Base-by-base conservation (phyloP, 2,113 vertebrate species). In the Tupaia chinensis region DNA sequence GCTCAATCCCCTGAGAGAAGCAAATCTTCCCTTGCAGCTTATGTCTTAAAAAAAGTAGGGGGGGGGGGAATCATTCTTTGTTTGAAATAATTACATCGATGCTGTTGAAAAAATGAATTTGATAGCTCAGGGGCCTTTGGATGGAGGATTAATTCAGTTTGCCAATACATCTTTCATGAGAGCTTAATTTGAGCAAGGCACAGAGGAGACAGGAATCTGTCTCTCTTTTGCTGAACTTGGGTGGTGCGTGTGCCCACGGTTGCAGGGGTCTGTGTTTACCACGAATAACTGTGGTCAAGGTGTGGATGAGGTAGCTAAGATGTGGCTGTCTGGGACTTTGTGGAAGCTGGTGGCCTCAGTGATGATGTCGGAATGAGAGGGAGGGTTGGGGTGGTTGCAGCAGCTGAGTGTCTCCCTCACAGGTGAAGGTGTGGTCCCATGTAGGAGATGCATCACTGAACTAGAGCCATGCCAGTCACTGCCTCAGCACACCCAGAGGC, bases 171-270 rank as follows among this genome's bases (percentile, higher is more conserved):
- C 14, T 69, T 91, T 69, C 73, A 83, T 32, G 53, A 76, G 63
- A 86, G 65, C 34, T 78, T 84, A 12, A n/a, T 87, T 14, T n/a
- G 81, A 66, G 23, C 29, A 54, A 66, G 53, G 19, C 0, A 1
- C 32, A 1, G 0, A 9, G 8, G 70, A 66, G 77, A 32, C 25
- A 3, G 23, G 63, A 60, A 7, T 74, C 65, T 72, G 69, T 68
- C 58, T 81, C 74, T 60, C 19, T 58, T 29, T 10, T 15, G 1
- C 0, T 1, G 27, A 23, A 34, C 1, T 7, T 0, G 1, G 34
- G 23, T 3, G 7, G 78, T 7, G 9, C 2, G 2, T 4, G 3
- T 7, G 10, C 15, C 19, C 7, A 1, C 1, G 23, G 20, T 32
- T 25, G 13, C 72, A 27, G 19, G 4, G 15, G 8, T 73, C 32